Conservation (phyloP, 2,888 invertebrate species). For the Cosmia trapezina region DNA sequence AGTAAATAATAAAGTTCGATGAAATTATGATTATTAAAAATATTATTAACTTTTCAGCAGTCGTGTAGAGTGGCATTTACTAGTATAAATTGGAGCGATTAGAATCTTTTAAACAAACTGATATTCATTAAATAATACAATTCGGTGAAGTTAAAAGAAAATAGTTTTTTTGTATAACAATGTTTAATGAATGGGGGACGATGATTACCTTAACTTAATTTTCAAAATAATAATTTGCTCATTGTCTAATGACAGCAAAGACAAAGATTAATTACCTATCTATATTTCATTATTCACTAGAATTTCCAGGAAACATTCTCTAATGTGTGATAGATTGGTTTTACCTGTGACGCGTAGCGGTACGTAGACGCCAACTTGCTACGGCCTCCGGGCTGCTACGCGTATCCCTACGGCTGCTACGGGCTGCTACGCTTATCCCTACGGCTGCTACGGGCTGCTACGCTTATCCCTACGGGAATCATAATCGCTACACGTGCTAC, state of each 20-base stretch:
- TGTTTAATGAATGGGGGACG: background rate
- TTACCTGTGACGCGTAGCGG: conserved; percentile 43
- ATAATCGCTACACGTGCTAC: conserved; percentile 1
- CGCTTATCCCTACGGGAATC: conserved; percentile 37
- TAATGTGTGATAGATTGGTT: conserved; percentile 9
- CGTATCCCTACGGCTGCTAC: conserved; percentile 25
- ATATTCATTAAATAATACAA: background rate
- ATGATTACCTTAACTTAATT: background rate
- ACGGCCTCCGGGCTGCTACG: conserved; percentile 35
- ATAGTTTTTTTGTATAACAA: no score
- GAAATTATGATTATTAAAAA: conserved; percentile 9
- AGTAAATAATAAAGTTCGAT: conserved; percentile 15
- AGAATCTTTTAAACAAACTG: background rate
- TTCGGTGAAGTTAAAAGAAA: background rate
- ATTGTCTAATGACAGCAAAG: background rate
- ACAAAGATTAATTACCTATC: background rate
- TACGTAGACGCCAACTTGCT: conserved; percentile 29
- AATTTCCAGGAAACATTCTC: conserved; percentile 8
- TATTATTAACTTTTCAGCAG: conserved; percentile 5
- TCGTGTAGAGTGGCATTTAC: background rate
- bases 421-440: conserved; percentile 27
- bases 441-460: conserved; percentile 29
- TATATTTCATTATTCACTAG: conserved; percentile 1
- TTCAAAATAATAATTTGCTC: background rate
- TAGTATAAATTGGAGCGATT: conserved; percentile 1